phyloP scores from a whole-genome alignment of 2,888 invertebrate species.

The Phragmatobia fuliginosa region DNA sequence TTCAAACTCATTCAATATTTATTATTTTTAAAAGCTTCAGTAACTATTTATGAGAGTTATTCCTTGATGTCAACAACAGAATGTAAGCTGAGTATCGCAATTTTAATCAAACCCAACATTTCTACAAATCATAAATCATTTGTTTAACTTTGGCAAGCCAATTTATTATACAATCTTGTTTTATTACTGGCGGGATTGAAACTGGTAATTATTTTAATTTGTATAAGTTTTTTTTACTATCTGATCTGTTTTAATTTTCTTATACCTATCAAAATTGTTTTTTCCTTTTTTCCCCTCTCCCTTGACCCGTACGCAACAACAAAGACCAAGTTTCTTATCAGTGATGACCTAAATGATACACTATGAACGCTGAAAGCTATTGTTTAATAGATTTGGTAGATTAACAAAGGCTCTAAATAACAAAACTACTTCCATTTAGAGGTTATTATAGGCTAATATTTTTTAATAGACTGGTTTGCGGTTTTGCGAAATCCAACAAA shows the following conservation, averaged over 20 bases:
- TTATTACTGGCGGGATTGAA: background rate
- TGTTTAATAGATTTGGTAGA: conserved; percentile 39
- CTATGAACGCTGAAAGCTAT: conserved; percentile 43
- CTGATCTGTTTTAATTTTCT: conserved; percentile 4
- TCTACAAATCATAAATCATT: background rate
- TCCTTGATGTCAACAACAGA: background rate
- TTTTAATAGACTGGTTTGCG: background rate
- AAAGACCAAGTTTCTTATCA: conserved; percentile 39
- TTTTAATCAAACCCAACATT: background rate
- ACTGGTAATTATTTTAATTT: background rate
- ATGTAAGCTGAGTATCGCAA: background rate
- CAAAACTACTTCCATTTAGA: conserved; percentile 25
- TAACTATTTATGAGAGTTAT: too few species aligned
- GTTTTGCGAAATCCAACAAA: background rate
- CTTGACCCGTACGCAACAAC: conserved; percentile 34
- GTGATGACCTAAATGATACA: conserved; percentile 50
- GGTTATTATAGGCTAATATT: background rate
- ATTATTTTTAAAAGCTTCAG: too few species aligned
- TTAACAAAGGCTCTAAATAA: conserved; percentile 29
- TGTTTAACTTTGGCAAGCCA: background rate
- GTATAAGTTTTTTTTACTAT: background rate
- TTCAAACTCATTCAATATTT: too few species aligned
- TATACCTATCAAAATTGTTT: background rate
- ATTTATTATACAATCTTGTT: background rate
- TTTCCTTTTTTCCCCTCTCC: conserved; percentile 16